These are phyloP conservation scores for Zaprionus taronus DNA, from an alignment of 1,140 invertebrate genomes.

Conservation along the genomic window DNA sequence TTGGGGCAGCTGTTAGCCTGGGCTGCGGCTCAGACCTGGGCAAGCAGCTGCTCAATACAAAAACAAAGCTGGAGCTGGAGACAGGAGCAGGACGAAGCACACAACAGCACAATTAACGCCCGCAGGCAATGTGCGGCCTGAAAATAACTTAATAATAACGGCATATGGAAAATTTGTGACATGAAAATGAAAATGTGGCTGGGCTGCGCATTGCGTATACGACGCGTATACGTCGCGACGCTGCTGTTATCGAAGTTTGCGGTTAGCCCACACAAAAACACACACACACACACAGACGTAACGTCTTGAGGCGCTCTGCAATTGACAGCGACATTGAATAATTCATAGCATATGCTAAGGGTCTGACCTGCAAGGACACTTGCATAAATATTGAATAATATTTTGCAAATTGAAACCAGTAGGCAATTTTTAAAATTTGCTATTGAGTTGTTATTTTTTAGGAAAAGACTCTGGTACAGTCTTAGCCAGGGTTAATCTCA, in stretches of 20 bases:
- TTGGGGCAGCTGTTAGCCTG: slow-evolving; percentile 36
- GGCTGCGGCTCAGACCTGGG: slow-evolving; percentile 14
- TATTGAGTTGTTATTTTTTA: too few species aligned
- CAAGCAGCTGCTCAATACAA: slow-evolving; percentile 68
- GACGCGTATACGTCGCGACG: not conserved
- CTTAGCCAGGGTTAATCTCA: too few species aligned
- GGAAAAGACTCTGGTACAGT: too few species aligned
- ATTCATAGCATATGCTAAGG: slow-evolving; percentile 53
- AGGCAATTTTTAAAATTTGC: too few species aligned
- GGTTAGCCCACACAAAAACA: slow-evolving; percentile 38
- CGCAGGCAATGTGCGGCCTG: slow-evolving; percentile 52
- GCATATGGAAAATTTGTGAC: slow-evolving; percentile 75
- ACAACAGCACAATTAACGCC: slow-evolving; percentile 72
- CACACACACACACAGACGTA: too few species aligned
- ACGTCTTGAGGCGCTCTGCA: slow-evolving; percentile 24
- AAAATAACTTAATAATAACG: slow-evolving; percentile 76
- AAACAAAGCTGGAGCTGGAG: slow-evolving; percentile 38
- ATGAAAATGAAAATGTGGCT: slow-evolving; percentile 48
- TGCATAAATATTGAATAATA: slow-evolving; percentile 67
- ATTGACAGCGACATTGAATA: slow-evolving; percentile 49
- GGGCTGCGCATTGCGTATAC: slow-evolving; percentile 1
- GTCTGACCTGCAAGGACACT: slow-evolving; percentile 24
- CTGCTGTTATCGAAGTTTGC: slow-evolving; percentile 57
- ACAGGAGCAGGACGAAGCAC: slow-evolving; percentile 27
- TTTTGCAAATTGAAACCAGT: not conserved